Base-by-base conservation (phyloP, 1,140 invertebrate species). In the Tetragnatha versicolor region DNA sequence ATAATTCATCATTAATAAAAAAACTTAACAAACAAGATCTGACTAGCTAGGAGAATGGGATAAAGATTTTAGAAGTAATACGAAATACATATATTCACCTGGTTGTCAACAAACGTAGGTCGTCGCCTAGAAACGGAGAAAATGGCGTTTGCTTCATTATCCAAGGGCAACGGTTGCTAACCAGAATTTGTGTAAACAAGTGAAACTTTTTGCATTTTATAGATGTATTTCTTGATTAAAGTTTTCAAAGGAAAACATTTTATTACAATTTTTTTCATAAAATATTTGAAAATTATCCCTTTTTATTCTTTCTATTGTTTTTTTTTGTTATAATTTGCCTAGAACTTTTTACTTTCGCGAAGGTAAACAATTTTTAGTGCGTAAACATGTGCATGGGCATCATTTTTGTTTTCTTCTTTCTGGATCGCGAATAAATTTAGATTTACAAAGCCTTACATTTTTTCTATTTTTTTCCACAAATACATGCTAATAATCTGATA, bases 81-180 rank as follows among this genome's bases (percentile, higher is more conserved):
- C 51, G 45, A 49, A 22, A 68, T 51, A 49, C 51, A n/a, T 55
- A 63, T 75, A 60, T 42, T 75, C 72, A 75, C 72, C 58, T 63
- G 37, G 72, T 60, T 75, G 72, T 75, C 72, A 75, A 75, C 72
- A 75, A 75, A 55, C 72, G 72, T 29, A 63, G 27, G 39, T 75
- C 55, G 72, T 75, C 72, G 72, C 72, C 58, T 75, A 75, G 72
- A 63, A 35, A 75, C 72, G 55, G 35, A 63, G 72, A 75, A 75
- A 75, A 75, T 75, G 72, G 72, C 72, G 58, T 75, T 75, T 61
- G 63, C 37, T 37, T 75, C 27, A 42, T 73, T 73, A 58, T 73
- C 69, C 72, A 75, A 75, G 72, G 58, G 72, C 72, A 75, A 75
- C 72, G 72, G 72, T 75, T 75, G 72, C 72, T 75, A 75, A 61